Evolutionary conservation across 37 sponge, comb jelly and placozoan species (phyloP).

Genomic region (Aplysina aerophoba): DNA sequence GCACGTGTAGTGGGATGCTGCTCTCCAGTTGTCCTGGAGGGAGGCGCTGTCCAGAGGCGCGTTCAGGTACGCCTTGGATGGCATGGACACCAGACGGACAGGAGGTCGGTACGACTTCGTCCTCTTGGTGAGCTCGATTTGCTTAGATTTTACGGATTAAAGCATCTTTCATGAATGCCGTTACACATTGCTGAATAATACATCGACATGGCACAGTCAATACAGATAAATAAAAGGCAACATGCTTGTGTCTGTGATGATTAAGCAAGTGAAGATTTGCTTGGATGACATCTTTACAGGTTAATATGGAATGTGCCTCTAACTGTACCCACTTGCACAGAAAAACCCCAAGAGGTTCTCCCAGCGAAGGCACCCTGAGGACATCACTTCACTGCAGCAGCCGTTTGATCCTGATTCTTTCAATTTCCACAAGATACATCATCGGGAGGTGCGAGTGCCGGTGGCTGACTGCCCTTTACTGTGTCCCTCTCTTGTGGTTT

Average conservation of each 20-base stretch:
- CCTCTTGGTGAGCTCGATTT: conserved; percentile 41
- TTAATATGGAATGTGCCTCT: not conserved
- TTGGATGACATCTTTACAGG: not conserved
- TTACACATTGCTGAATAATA: too few species aligned
- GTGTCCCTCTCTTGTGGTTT: not conserved
- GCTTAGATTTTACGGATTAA: not conserved
- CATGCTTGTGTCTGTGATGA: too few species aligned
- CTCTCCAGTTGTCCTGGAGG: conserved; percentile 58
- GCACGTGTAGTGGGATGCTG: conserved; percentile 35
- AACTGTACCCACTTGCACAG: not conserved
- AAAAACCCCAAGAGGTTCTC: conserved; percentile 74
- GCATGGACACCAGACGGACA: conserved; percentile 32
- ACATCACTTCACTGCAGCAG: conserved; percentile 51
- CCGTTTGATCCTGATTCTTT: conserved; percentile 69
- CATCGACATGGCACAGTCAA: too few species aligned
- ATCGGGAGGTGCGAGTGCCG: conserved; percentile 43
- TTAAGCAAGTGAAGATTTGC: too few species aligned
- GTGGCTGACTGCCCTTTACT: not conserved
- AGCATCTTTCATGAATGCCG: too few species aligned
- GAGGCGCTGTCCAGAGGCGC: conserved; percentile 53
- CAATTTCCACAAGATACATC: conserved; percentile 72
- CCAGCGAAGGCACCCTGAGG: conserved; percentile 68
- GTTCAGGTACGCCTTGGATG: conserved; percentile 66
- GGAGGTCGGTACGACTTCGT: conserved; percentile 66
- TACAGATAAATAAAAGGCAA: too few species aligned